phyloP scores from a whole-genome alignment of 2,797 vertebrate genomes.

The Sciurus vulgaris region DNA sequence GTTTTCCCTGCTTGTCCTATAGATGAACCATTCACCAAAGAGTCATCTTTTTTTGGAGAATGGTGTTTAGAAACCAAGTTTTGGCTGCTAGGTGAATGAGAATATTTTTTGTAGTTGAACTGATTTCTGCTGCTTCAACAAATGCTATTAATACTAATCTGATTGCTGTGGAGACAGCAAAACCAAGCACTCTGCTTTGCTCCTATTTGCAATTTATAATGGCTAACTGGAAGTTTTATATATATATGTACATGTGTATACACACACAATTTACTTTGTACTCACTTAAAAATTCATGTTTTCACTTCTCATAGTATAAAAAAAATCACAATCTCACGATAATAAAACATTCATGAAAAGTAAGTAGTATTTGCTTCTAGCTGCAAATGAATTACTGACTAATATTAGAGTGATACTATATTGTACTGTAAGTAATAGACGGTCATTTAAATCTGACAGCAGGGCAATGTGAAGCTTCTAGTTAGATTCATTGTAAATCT shows the following conservation, averaged over 20 bases:
- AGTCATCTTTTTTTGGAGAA: neutral
- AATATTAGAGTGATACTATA: neutral
- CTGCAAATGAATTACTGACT: neutral
- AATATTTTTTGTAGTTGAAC: conserved; percentile 10
- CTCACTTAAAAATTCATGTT: neutral
- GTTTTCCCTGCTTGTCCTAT: neutral
- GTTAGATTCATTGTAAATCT: neutral
- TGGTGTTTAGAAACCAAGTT: neutral
- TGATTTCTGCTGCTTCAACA: neutral
- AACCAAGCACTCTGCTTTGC: neutral
- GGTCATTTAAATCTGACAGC: neutral
- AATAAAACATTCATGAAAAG: neutral
- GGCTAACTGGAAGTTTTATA: neutral
- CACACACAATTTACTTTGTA: neutral
- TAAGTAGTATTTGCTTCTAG: neutral
- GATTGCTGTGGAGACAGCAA: neutral
- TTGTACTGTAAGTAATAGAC: neutral
- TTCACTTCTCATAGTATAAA: neutral
- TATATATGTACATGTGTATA: neutral
- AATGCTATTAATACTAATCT: neutral
- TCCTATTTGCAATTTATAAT: neutral
- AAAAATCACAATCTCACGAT: conserved; percentile 7
- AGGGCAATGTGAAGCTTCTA: neutral
- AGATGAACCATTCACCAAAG: neutral
- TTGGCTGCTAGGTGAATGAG: neutral